Percentiles rank a stretch among this genome's conserved stretches.
These are phyloP conservation scores for Oreochromis tanganicae DNA, from an alignment of 2,113 vertebrate species.

Conservation along the genomic window DNA sequence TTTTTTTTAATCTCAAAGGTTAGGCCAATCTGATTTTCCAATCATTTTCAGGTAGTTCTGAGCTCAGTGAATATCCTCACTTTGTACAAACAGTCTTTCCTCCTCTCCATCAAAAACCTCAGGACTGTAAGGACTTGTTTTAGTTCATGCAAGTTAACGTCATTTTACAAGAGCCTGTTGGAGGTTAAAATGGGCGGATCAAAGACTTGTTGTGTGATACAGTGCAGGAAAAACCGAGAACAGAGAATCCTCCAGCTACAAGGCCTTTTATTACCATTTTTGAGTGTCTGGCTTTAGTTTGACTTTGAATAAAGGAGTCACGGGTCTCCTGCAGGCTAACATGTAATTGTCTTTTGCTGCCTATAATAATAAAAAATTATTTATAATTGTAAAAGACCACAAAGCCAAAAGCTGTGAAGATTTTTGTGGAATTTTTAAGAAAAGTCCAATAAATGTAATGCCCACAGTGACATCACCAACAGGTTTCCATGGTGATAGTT, in stretches of 20 bases:
- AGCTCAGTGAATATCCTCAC: neutral
- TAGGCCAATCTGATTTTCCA: neutral
- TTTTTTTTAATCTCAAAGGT: neutral
- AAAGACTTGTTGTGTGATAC: neutral
- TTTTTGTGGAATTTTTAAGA: neutral
- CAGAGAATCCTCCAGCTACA: neutral
- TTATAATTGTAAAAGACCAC: neutral
- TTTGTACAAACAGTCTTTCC: neutral
- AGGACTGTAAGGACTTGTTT: neutral
- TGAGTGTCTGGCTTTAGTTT: neutral
- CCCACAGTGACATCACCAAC: no score
- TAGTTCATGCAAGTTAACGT: neutral
- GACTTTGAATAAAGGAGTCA: neutral
- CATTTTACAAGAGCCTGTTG: neutral
- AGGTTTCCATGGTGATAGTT: neutral
- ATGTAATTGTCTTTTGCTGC: neutral
- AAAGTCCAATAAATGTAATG: fast-evolving
- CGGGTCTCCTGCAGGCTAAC: neutral
- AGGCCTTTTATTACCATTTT: neutral
- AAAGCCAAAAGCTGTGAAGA: no score
- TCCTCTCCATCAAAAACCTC: neutral
- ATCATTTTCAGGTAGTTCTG: neutral
- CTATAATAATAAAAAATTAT: neutral
- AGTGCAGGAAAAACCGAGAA: neutral
- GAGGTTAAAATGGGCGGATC: neutral